Evolutionary conservation across 2,888 invertebrate species (phyloP).

Genomic region (Xestia c-nigrum): DNA sequence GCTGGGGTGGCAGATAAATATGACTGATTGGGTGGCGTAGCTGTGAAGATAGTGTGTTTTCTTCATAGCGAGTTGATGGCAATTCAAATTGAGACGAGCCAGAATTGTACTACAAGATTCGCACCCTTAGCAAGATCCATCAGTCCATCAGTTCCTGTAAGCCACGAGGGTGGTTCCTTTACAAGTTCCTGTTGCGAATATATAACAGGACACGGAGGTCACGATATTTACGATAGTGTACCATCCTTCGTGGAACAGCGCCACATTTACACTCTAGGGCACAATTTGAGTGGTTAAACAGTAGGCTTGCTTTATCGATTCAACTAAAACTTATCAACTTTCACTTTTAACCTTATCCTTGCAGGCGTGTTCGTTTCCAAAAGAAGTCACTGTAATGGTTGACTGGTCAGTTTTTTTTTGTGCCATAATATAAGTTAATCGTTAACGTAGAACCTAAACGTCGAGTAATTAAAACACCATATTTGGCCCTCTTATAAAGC

Average conservation of each 20-base stretch:
- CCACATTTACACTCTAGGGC: neutral
- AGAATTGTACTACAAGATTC: neutral
- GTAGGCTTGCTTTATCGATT: neutral
- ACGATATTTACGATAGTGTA: neutral
- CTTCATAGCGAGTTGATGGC: neutral
- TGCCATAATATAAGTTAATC: neutral
- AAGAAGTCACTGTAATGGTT: no score
- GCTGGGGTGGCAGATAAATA: conserved; percentile 48
- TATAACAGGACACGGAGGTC: no score
- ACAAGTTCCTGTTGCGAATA: neutral
- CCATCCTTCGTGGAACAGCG: neutral
- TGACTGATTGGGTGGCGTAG: conserved; percentile 50
- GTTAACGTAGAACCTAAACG: neutral
- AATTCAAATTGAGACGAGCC: neutral
- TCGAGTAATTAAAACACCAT: conserved; percentile 2
- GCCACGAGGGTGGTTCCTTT: neutral
- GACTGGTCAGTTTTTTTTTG: neutral
- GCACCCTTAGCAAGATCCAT: neutral
- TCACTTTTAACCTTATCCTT: conserved; percentile 6
- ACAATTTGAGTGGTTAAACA: neutral
- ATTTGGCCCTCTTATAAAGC: neutral
- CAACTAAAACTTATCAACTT: neutral
- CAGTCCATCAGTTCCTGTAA: neutral
- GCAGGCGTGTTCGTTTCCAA: neutral
- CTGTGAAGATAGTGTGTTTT: conserved; percentile 5